A percentile compares a stretch with the other conserved stretches of the same genome.
Conservation (phyloP, 2,113 vertebrate genomes). For the Lagenorhynchus albirostris region DNA sequence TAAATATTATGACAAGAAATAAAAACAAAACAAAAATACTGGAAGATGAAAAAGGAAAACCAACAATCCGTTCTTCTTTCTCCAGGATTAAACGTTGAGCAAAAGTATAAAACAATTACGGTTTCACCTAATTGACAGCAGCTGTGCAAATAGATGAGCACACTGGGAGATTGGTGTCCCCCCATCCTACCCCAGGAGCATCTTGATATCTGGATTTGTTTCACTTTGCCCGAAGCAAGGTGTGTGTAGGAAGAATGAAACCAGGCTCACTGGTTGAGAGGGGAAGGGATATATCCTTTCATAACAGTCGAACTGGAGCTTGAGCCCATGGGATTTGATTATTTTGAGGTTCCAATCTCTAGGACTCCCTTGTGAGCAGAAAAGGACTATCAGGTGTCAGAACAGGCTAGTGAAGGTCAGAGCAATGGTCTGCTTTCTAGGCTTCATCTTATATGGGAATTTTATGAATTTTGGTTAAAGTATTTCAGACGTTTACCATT, state of each 20-base stretch:
- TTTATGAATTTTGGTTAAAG: background rate
- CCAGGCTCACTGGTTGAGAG: background rate
- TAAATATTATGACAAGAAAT: slow-evolving; percentile 81
- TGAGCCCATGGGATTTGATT: background rate
- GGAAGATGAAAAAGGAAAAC: slow-evolving; percentile 60
- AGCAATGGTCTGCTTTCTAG: background rate
- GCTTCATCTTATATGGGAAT: background rate
- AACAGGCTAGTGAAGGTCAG: background rate
- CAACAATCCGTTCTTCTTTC: slow-evolving; percentile 72
- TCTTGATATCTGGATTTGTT: slow-evolving; percentile 72
- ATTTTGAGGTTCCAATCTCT: background rate
- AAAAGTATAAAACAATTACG: slow-evolving; percentile 74
- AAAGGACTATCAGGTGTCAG: background rate
- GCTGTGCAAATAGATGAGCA: slow-evolving; percentile 82
- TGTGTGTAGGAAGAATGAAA: slow-evolving; percentile 52
- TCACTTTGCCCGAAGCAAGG: slow-evolving; percentile 73
- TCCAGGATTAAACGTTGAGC: slow-evolving; percentile 70
- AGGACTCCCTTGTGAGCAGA: background rate
- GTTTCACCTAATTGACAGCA: slow-evolving; percentile 77
- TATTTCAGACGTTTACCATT: background rate
- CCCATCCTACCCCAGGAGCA: slow-evolving; percentile 35
- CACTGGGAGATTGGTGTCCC: slow-evolving; percentile 49
- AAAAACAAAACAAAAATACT: slow-evolving; percentile 79
- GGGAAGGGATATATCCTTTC: background rate
- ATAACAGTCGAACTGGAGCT: background rate